Evolutionary conservation across 2,888 invertebrate species (phyloP), one percentile per base, ranked within the genome.

Genomic region (Drosophila mimica): DNA sequence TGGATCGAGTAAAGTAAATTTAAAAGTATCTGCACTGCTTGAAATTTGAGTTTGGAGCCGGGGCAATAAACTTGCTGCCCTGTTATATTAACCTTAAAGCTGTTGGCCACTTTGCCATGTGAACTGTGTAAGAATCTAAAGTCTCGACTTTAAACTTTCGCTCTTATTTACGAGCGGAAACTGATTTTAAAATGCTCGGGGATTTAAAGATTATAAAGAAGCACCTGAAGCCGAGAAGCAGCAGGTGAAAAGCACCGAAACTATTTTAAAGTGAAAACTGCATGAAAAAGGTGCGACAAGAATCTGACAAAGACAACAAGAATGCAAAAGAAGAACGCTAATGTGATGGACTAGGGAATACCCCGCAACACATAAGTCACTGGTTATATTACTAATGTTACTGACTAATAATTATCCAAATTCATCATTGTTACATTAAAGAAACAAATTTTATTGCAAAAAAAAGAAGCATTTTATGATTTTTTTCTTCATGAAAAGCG

Each of bases 151-250:
- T 63, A 71, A 66, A 81, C 87, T 83, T 87, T 83, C 76, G 77
- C 79, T 87, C 75, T 74, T 83, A 72, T 81, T 87, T 83, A 76
- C 62, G 74, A 77, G 72, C 72, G 43, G 63, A 71, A 76, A 71
- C 79, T 74, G 72, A 76, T 76, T 80, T 71, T 34, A 71, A 75
- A 4, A 83, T 79, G 68, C 72, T 59, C 36, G 49, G 20, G 53
- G 63, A 69, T 57, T 74, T 78, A 70, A 80, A 80, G 84, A 82
- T 79, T 81, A 73, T 51, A 51, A 60, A 40, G 28, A 67, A 52
- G 49, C 25, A 63, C 36, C 52, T 58, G 38, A 34, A 33, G 43
- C 51, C 61, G 76, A 66, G 52, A 67, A 36, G 25, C n/a, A 30
- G 20, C 58, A 71, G 54, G 58, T 68, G 65, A 28, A 15, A 51